phyloP scores from a whole-genome alignment of 2,797 vertebrate species.

The Chiroxiphia lanceolata region DNA sequence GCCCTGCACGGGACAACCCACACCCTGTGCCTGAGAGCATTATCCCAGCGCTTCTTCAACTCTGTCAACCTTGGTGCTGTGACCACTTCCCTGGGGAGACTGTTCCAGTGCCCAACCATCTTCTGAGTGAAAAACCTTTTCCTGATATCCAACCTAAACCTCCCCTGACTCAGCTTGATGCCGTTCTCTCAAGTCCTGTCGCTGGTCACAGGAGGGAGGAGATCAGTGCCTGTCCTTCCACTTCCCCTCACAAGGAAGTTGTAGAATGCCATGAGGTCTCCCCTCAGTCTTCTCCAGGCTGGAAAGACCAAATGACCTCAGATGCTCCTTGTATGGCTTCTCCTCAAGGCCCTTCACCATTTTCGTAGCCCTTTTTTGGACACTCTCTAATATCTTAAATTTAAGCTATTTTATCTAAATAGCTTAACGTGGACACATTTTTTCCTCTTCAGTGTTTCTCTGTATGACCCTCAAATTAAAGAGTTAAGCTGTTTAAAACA shows the following conservation, averaged over 20 bases:
- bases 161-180: not conserved
- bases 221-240: not conserved
- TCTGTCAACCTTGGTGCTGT: not conserved
- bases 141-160: rapidly evolving
- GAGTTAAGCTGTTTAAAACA: not conserved
- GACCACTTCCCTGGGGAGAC: not conserved
- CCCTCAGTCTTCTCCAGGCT: not conserved
- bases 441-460: not conserved
- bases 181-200: rapidly evolving
- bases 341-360: not conserved
- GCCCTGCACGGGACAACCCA: no score
- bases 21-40: rapidly evolving
- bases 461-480: not conserved
- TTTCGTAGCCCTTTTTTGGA: not conserved
- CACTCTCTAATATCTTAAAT: not conserved
- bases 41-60: rapidly evolving
- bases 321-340: rapidly evolving
- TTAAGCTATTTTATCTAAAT: not conserved
- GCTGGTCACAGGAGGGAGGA: not conserved
- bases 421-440: not conserved
- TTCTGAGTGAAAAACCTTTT: not conserved
- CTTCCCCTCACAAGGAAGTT: rapidly evolving
- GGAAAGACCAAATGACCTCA: not conserved
- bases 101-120: not conserved
- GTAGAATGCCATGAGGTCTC: not conserved